Evolutionary conservation across 2,113 vertebrate genomes (phyloP), one percentile per base, ranked within the genome.

Genomic region (Panurus biarmicus): DNA sequence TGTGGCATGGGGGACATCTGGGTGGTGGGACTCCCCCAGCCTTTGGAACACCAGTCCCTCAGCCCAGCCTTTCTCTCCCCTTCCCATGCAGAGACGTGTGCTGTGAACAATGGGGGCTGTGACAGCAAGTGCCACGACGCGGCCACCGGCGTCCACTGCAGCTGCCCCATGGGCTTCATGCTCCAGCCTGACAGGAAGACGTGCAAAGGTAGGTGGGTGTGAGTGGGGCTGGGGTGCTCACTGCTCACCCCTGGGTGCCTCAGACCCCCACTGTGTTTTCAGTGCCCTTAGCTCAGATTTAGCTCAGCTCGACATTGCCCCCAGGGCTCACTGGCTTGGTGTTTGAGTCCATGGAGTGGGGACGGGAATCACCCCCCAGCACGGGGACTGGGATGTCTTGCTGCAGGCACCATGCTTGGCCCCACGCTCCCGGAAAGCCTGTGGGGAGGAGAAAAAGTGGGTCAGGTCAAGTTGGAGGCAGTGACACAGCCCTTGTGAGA

Each of bases 61-160:
- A 71, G 40, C 79, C 8, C 1, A 29, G 50, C 83, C 9, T 33
- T 60, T 72, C 53, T 94, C 33, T 93, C 10, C 57, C 70, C 45
- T 94, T 62, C 65, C 80, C 23, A 0, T 29, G 79, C 98, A 99
- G 99, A 99, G 98, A 99, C 99, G 7, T 99, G 99, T 51, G 98
- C 99, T 10, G 98, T 99, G 95, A 99, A 99, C 98, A 99, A 99
- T 3, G 99, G 99, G 13, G 99, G 99, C 94, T 99, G 99, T 3
- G 99, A 99, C 96, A 99, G 99, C 97, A 99, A 99, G 51, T 99
- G 99, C 96, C 99, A 99, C 6, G 99, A 99, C 3, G 99, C 99
- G 0, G 98, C 98, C 38, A 98, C 98, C 0, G 99, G 99, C 0
- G 99, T 99, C 57, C 99, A 99, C 96, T 99, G 99, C 97, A 99